These are phyloP conservation scores for Capitulum mitella DNA, from an alignment of 2,888 invertebrate genomes.

Conservation along the genomic window DNA sequence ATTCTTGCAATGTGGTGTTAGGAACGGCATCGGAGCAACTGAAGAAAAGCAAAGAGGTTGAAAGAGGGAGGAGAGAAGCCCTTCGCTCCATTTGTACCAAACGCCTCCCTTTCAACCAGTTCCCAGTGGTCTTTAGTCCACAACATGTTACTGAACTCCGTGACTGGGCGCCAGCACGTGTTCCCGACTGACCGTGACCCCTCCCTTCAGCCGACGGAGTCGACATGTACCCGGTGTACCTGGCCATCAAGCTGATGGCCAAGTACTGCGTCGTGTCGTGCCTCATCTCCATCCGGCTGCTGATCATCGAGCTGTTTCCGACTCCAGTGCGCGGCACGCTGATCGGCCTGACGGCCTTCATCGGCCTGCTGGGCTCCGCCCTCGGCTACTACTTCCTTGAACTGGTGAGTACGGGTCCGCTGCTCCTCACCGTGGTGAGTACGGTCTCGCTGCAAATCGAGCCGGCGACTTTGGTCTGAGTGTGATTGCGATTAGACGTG, in stretches of 20 bases:
- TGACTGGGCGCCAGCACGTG: too few relatives aligned
- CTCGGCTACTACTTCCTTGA: slow-evolving; percentile 21
- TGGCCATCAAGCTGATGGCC: slow-evolving; percentile 21
- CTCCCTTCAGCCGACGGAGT: not conserved
- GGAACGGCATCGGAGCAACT: too few relatives aligned
- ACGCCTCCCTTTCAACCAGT: too few relatives aligned
- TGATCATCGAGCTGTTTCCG: slow-evolving; percentile 23
- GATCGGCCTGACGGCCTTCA: slow-evolving; percentile 12
- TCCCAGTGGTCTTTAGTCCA: too few relatives aligned
- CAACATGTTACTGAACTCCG: too few relatives aligned
- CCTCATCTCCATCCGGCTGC: slow-evolving; percentile 19
- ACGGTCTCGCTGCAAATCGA: not conserved
- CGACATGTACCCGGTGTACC: slow-evolving; percentile 4
- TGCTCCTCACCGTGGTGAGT: not conserved
- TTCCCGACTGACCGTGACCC: too few relatives aligned
- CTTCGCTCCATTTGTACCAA: too few relatives aligned
- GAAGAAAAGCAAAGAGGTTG: too few relatives aligned
- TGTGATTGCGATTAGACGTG: too few relatives aligned
- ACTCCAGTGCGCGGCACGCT: slow-evolving; percentile 19
- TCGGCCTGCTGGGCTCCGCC: slow-evolving; percentile 16
- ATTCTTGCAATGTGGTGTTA: too few relatives aligned
- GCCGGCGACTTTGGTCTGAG: too few relatives aligned
- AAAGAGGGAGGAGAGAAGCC: too few relatives aligned
- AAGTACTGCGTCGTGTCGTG: slow-evolving; percentile 25
- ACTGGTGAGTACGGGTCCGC: not conserved